phyloP scores from a whole-genome alignment of 2,888 invertebrate species.

The Chaetogeoica ovagalla region DNA sequence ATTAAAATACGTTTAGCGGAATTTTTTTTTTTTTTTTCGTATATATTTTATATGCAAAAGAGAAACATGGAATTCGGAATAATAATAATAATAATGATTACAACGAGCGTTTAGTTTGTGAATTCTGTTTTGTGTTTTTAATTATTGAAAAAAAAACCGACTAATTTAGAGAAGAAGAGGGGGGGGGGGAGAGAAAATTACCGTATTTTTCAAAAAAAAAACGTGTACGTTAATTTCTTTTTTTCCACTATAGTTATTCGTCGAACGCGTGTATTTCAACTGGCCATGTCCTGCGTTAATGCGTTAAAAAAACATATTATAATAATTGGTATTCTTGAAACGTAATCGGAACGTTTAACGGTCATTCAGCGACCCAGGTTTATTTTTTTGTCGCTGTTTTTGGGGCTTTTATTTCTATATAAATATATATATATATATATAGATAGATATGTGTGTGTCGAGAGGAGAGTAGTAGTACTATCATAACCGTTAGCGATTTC shows the following conservation, averaged over 20 bases:
- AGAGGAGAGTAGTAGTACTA: not conserved
- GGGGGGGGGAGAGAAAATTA: too few species aligned
- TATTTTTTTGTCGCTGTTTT: conserved; percentile 1
- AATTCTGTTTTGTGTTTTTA: not conserved
- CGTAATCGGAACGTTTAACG: conserved; percentile 33
- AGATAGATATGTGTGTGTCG: not conserved
- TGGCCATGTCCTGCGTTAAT: conserved; percentile 11
- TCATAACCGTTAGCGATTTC: conserved; percentile 33
- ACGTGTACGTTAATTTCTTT: not conserved
- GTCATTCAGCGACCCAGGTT: conserved; percentile 13
- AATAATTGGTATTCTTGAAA: conserved; percentile 45
- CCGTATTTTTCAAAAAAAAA: not conserved
- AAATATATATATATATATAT: too few species aligned
- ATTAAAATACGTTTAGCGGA: too few species aligned
- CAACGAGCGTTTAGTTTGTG: not conserved
- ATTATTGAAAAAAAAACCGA: not conserved
- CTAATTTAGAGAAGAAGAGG: not conserved
- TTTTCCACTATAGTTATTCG: not conserved
- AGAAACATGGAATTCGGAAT: too few species aligned
- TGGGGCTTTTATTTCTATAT: not conserved
- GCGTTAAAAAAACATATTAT: not conserved
- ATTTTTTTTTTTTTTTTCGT: too few species aligned
- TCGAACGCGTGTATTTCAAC: not conserved
- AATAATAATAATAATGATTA: not conserved
- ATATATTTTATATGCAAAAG: too few species aligned